Percentiles rank a stretch among this genome's conserved stretches.
Evolutionary conservation across 1,140 invertebrate species (phyloP).

Genomic region (Ridgeia piscesae): DNA sequence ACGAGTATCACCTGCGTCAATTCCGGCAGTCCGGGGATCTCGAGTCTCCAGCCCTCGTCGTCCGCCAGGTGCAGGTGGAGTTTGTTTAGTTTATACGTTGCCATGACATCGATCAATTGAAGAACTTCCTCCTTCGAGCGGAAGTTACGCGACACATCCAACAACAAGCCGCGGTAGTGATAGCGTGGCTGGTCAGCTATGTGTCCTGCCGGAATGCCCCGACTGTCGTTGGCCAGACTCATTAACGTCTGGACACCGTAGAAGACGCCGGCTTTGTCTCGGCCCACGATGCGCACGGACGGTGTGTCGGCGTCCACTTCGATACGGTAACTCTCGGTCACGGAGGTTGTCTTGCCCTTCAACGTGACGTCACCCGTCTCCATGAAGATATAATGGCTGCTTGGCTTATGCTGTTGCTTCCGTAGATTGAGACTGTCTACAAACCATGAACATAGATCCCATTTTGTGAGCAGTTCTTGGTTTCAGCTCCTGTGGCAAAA

Average conservation of each 20-base stretch:
- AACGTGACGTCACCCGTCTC: neutral
- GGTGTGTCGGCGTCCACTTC: slow-evolving; percentile 28
- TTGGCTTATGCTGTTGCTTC: neutral
- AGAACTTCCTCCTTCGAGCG: slow-evolving; percentile 36
- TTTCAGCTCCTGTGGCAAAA: too few relatives aligned
- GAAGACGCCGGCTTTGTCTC: slow-evolving; percentile 36
- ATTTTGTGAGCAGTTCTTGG: neutral
- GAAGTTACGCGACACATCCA: slow-evolving; percentile 52
- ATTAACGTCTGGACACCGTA: slow-evolving; percentile 44
- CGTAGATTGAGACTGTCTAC: neutral
- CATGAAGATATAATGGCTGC: neutral
- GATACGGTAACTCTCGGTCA: slow-evolving; percentile 35
- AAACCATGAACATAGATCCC: neutral
- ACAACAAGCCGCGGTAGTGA: slow-evolving; percentile 24
- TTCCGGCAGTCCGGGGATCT: slow-evolving; percentile 48
- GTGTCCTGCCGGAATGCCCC: slow-evolving; percentile 8
- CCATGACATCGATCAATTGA: slow-evolving; percentile 47
- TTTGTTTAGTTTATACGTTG: slow-evolving; percentile 51
- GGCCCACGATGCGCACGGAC: slow-evolving; percentile 31
- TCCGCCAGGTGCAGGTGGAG: slow-evolving; percentile 53
- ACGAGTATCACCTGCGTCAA: slow-evolving; percentile 52
- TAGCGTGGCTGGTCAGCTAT: slow-evolving; percentile 14
- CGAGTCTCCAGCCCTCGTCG: slow-evolving; percentile 53
- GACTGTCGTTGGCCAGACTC: slow-evolving; percentile 22
- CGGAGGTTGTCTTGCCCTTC: neutral